Evolutionary conservation across 2,113 vertebrate genomes (phyloP).

Genomic region (Mus pahari): DNA sequence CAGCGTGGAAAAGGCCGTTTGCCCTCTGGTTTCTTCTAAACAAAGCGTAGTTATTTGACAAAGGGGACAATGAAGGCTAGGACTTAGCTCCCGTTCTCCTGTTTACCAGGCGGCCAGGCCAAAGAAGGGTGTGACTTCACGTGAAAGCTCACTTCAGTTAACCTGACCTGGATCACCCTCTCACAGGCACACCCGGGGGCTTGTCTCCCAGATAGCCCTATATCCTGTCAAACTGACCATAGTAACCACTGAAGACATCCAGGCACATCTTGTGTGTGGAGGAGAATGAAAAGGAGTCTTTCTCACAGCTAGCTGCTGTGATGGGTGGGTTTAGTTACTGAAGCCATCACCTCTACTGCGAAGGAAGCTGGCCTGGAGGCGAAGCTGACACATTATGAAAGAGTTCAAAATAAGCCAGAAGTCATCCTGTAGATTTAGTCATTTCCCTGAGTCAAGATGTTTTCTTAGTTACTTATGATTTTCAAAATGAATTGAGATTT

Average conservation of each 20-base stretch:
- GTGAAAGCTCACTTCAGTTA: background rate
- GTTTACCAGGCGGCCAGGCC: background rate
- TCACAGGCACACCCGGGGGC: background rate
- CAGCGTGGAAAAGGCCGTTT: constrained; percentile 14
- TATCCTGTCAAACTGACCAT: background rate
- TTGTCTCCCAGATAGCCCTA: background rate
- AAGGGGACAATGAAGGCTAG: background rate
- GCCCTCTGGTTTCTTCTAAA: constrained; percentile 17
- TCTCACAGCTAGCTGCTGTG: background rate
- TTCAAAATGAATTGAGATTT: constrained; percentile 10
- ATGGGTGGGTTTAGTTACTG: too few relatives aligned
- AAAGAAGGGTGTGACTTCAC: background rate
- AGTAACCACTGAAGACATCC: background rate
- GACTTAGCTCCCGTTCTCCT: background rate
- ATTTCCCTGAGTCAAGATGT: constrained; percentile 18
- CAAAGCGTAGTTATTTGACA: constrained; percentile 28
- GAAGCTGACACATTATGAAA: background rate
- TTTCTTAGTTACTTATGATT: background rate
- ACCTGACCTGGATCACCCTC: background rate
- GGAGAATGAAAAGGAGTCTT: background rate
- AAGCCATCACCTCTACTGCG: background rate
- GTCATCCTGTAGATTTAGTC: background rate
- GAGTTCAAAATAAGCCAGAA: background rate
- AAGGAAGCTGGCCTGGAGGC: background rate
- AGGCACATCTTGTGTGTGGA: background rate